Evolutionary conservation across 2,888 invertebrate genomes (phyloP), one percentile per base, ranked within the genome.

Genomic region (Diaprepes abbreviatus): DNA sequence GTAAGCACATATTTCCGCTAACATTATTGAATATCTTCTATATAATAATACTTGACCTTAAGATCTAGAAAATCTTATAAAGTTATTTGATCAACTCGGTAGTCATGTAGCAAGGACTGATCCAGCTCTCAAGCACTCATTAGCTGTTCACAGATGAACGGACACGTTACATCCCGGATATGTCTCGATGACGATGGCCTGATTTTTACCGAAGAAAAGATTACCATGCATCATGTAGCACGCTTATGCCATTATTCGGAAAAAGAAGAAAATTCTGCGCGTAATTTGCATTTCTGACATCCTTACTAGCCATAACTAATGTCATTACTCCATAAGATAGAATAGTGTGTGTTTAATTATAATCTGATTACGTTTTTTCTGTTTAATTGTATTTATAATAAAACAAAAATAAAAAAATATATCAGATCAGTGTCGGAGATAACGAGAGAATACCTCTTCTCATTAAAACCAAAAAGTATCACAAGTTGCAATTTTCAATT

Each of bases 161-260:
- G 62, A 10, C 67, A 36, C 48, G 48, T 52, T 52, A 48, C 62
- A 55, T 67, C 62, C 67, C 67, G 67, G 67, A 67, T 67, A 48
- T 65, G 57, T 65, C 65, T 28, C 24, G 36, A 65, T 65, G 57
- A 28, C 45, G 19, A 65, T 45, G 43, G 45, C 45, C n/a, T 9
- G 36, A 65, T 65, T 45, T 65, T 65, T 45, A 57, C 19, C 43
- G 43, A 43, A 45, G 35, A 43, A 10, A 43, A 67, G 67, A 67
- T 62, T 67, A 67, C 54, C 67, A 67, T 67, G 67, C 67, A 67
- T 67, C 67, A 67, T 33, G 55, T 67, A 67, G 67, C 67, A 67
- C 67, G 67, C 67, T 67, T 57, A 28, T 45, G 55, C 50, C 55
- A 60, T 67, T 67, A 67, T 67, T 65, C 24, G 17, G 24, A 16